phyloP scores from a whole-genome alignment of 2,888 invertebrate genomes.

The Caenorhabditis zanzibari region DNA sequence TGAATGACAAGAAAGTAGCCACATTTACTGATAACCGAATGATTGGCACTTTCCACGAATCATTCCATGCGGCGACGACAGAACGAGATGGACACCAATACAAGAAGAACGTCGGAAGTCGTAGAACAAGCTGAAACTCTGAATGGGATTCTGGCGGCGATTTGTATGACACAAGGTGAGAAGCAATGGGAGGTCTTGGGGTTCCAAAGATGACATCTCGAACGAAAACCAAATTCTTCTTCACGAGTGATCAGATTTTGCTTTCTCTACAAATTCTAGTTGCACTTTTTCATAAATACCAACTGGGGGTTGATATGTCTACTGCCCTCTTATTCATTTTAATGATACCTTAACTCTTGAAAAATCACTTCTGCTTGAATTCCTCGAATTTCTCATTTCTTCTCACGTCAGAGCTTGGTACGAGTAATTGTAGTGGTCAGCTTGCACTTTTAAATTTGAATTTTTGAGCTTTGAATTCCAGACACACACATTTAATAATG shows the following conservation, averaged over 20 bases:
- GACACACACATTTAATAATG: background rate
- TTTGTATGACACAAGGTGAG: conserved; percentile 2
- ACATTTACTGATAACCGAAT: conserved; percentile 29
- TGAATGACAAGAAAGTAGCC: conserved; percentile 30
- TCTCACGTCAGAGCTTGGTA: conserved; percentile 31
- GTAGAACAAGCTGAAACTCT: too few relatives aligned
- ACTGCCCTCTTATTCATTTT: conserved; percentile 3
- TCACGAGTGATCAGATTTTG: too few relatives aligned
- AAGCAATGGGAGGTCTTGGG: background rate
- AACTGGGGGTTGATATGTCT: background rate
- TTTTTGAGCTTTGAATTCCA: conserved; percentile 1
- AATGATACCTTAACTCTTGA: background rate
- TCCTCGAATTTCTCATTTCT: background rate
- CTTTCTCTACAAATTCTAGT: too few relatives aligned
- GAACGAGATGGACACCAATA: background rate
- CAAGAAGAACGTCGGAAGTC: background rate
- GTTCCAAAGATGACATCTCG: background rate
- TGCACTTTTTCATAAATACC: background rate
- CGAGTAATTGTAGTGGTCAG: conserved; percentile 28
- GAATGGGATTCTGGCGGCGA: background rate
- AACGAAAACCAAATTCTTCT: too few relatives aligned
- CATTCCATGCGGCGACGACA: background rate
- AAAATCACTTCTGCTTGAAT: background rate
- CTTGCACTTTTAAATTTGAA: conserved; percentile 23
- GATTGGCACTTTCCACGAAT: conserved; percentile 42